Evolutionary conservation across 1,140 invertebrate species (phyloP).

Genomic region (Chironomus striatipennis): DNA sequence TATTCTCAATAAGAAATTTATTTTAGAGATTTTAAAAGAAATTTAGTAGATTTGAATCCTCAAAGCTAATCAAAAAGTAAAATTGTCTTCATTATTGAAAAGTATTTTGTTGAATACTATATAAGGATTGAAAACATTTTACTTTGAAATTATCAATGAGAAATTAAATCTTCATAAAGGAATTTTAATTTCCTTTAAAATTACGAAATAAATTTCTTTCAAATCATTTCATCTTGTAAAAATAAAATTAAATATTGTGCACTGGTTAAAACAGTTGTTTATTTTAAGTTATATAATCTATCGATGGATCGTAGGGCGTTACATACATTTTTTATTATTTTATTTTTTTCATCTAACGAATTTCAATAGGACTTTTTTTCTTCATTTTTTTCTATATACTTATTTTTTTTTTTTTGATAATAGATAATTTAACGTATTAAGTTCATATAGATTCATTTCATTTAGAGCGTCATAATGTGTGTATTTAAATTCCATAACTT

Average conservation of each 20-base stretch:
- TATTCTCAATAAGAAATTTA: background rate
- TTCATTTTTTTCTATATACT: conserved; percentile 14
- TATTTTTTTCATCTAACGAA: conserved; percentile 9
- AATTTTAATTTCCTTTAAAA: too few species aligned
- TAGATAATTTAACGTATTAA: conserved; percentile 6
- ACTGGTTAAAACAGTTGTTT: conserved; percentile 4
- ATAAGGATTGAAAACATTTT: too few species aligned
- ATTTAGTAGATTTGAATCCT: too few species aligned
- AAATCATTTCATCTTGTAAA: too few species aligned
- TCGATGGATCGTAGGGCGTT: background rate
- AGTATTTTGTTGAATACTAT: too few species aligned
- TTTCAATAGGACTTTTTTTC: conserved; percentile 4
- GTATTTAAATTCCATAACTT: conserved; percentile 2
- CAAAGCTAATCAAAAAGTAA: too few species aligned
- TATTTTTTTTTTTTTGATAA: background rate
- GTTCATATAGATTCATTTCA: conserved; percentile 14
- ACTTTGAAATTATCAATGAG: too few species aligned
- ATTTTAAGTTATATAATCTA: background rate
- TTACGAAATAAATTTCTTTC: too few species aligned
- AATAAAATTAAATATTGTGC: background rate
- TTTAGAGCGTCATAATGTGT: background rate
- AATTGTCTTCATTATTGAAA: too few species aligned
- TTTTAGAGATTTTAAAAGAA: too few species aligned
- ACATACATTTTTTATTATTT: background rate
- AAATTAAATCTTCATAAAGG: too few species aligned